Conservation (phyloP, 1,140 invertebrate species). For the Halictus rubicundus region DNA sequence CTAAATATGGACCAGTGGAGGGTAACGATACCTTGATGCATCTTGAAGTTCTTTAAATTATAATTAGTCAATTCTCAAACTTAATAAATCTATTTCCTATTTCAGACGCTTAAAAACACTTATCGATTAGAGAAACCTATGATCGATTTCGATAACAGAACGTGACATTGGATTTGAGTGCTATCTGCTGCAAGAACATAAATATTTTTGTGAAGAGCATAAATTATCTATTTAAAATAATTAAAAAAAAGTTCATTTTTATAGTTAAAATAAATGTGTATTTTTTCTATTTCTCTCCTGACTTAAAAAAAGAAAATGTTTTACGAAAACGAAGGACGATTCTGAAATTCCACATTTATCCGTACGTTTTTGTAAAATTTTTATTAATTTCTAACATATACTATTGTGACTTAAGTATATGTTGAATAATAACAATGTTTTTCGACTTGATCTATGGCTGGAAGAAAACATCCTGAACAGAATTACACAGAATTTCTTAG, state of each 20-base stretch:
- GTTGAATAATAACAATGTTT: slow-evolving; percentile 52
- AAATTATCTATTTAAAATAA: neutral
- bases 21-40: slow-evolving; percentile 64
- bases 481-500: slow-evolving; percentile 11
- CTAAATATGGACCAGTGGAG: slow-evolving; percentile 80
- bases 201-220: neutral
- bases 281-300: neutral
- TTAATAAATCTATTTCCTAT: slow-evolving; percentile 45
- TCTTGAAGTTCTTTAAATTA: neutral
- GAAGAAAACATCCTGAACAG: slow-evolving; percentile 34
- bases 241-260: neutral
- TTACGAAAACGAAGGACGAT: slow-evolving; percentile 14
- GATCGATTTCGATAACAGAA: slow-evolving; percentile 62
- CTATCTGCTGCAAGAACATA: neutral
- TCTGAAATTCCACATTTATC: slow-evolving; percentile 10
- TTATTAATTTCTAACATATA: slow-evolving; percentile 69
- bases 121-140: slow-evolving; percentile 68
- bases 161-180: neutral
- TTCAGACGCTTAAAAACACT: slow-evolving; percentile 63
- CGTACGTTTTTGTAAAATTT: slow-evolving; percentile 65
- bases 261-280: neutral
- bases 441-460: slow-evolving; percentile 35
- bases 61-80: slow-evolving; percentile 25
- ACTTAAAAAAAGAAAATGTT: neutral
- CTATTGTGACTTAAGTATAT: slow-evolving; percentile 47